Conservation (phyloP, 2,888 invertebrate species). For the Dendrolimus houi region DNA sequence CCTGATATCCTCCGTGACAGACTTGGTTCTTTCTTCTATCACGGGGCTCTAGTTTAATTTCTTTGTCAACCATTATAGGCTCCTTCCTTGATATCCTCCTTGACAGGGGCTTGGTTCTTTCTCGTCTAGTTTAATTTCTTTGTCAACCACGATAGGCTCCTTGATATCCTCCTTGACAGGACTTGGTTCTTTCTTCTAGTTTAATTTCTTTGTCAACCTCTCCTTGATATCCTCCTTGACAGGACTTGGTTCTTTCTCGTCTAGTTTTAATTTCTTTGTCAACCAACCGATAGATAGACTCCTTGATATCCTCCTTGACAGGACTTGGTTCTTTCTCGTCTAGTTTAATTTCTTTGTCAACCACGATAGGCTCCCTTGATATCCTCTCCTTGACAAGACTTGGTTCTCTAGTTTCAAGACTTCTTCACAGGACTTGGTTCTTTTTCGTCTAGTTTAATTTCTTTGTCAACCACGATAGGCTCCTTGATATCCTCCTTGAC, state of each 20-base stretch:
- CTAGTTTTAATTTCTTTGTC: background rate
- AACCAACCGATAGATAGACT: constrained; percentile 3
- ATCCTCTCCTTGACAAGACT: background rate
- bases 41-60: too few relatives aligned
- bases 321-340: constrained; percentile 2
- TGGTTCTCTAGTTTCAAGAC: background rate
- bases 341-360: background rate
- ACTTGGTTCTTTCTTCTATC: too few relatives aligned
- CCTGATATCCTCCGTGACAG: too few relatives aligned
- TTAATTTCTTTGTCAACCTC: background rate
- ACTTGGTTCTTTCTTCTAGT: constrained; percentile 4
- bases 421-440: background rate
- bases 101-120: too few relatives aligned
- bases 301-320: constrained; percentile 1
- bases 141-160: constrained; percentile 1
- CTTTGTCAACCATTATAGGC: too few relatives aligned
- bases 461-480: background rate
- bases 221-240: background rate
- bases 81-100: too few relatives aligned
- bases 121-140: too few relatives aligned
- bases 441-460: background rate
- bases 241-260: constrained; percentile 9
- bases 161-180: constrained; percentile 3
- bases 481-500: background rate
- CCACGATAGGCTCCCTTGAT: background rate